phyloP scores from a whole-genome alignment of 1,140 invertebrate species.

The Diorhabda carinulata region DNA sequence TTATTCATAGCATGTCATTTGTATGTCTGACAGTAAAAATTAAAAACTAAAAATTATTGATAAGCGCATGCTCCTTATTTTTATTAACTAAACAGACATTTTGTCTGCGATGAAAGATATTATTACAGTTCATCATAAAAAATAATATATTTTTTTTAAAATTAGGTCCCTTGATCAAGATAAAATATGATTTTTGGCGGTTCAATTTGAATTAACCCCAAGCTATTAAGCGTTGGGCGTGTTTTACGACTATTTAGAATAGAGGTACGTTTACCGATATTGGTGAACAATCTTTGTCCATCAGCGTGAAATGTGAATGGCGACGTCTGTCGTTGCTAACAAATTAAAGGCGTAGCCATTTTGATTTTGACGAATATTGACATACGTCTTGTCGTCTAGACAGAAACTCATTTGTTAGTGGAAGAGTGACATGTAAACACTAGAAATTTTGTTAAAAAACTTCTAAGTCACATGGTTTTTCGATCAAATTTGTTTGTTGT shows the following conservation, averaged over 20 bases:
- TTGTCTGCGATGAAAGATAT: not conserved
- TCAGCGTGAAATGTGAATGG: constrained; percentile 14
- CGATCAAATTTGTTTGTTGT: constrained; percentile 28
- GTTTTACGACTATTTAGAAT: constrained; percentile 27
- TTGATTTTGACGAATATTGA: constrained; percentile 51
- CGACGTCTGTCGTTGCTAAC: constrained; percentile 28
- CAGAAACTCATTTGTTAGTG: constrained; percentile 49
- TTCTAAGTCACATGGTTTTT: constrained; percentile 37
- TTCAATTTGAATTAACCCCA: constrained; percentile 29
- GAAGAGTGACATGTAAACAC: constrained; percentile 49
- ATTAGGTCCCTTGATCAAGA: not conserved
- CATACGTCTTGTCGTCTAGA: constrained; percentile 50
- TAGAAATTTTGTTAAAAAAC: constrained; percentile 36
- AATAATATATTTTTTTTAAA: constrained; percentile 9
- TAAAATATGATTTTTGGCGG: constrained; percentile 18
- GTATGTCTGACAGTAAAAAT: constrained; percentile 15
- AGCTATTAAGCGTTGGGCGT: constrained; percentile 37
- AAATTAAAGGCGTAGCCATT: constrained; percentile 49
- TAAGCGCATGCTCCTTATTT: constrained; percentile 30
- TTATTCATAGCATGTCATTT: not conserved
- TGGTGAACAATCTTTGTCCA: constrained; percentile 3
- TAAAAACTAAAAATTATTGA: constrained; percentile 11
- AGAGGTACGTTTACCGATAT: constrained; percentile 22
- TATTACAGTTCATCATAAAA: not conserved
- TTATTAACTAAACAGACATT: not conserved